phyloP scores from a whole-genome alignment of 2,888 invertebrate genomes.

The Galeopsomyia nigrocyanea region DNA sequence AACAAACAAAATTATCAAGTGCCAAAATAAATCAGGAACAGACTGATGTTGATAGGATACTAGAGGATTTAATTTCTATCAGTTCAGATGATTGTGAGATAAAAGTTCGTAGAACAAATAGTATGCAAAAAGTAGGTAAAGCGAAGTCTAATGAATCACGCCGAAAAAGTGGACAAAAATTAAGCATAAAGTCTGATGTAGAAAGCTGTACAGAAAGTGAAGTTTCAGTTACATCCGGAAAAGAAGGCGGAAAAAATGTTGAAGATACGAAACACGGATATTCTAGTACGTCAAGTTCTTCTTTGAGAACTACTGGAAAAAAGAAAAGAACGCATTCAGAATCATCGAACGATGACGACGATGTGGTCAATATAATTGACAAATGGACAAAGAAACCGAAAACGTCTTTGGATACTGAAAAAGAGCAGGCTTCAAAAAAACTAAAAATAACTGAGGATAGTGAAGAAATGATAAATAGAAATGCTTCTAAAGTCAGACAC shows the following conservation, averaged over 20 bases:
- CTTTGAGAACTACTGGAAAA: conserved; percentile 16
- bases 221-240: background rate
- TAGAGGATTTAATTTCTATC: conserved; percentile 15
- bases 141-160: background rate
- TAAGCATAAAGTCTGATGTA: background rate
- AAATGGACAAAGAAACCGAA: conserved; percentile 22
- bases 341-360: conserved; percentile 41
- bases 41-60: background rate
- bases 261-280: background rate
- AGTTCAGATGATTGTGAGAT: conserved; percentile 18
- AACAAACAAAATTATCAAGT: background rate
- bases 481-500: background rate
- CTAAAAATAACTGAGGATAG: conserved; percentile 3
- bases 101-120: background rate
- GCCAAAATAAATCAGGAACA: background rate
- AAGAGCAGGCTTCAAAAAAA: conserved; percentile 30
- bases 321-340: conserved; percentile 42
- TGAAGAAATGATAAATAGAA: background rate
- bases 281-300: conserved; percentile 23
- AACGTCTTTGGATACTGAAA: background rate
- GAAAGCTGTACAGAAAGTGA: conserved; percentile 27
- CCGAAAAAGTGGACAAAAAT: background rate
- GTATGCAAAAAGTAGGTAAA: background rate
- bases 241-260: background rate
- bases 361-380: conserved; percentile 31